phyloP scores from a whole-genome alignment of 2,888 invertebrate genomes.

The Nebria salina region DNA sequence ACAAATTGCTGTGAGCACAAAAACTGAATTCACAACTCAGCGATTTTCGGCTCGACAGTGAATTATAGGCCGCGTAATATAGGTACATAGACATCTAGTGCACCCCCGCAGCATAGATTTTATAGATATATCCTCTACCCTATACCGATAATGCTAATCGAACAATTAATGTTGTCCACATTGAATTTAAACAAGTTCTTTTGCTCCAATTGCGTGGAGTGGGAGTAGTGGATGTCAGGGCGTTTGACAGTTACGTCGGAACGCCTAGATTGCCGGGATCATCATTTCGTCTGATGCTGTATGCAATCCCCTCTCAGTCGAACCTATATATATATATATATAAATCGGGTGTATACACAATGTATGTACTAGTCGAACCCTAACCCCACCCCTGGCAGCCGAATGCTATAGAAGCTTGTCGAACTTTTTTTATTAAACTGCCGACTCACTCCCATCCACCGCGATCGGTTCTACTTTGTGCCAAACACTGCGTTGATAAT shows the following conservation, averaged over 20 bases:
- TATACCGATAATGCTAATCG: background rate
- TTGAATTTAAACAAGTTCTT: no score
- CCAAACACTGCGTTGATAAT: conserved; percentile 33
- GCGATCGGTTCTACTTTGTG: conserved; percentile 20
- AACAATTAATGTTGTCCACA: background rate
- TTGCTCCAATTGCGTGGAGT: no score
- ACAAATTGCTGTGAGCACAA: conserved; percentile 52
- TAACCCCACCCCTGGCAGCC: background rate
- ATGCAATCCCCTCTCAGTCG: conserved; percentile 41
- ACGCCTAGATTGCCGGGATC: conserved; percentile 54
- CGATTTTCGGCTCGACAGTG: conserved; percentile 37
- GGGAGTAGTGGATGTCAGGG: background rate
- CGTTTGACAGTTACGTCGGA: conserved; percentile 38
- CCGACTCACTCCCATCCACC: conserved; percentile 28
- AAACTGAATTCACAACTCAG: conserved; percentile 51
- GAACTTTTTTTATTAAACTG: conserved; percentile 15
- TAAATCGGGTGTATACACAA: background rate
- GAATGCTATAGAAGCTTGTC: background rate
- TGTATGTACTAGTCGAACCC: background rate
- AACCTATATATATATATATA: background rate
- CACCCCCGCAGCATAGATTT: background rate
- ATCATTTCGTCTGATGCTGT: conserved; percentile 47
- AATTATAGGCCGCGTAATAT: conserved; percentile 16
- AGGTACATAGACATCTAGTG: background rate
- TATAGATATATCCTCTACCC: background rate